Conservation (phyloP, 2,888 invertebrate species). For the Philopedon plagiatum region DNA sequence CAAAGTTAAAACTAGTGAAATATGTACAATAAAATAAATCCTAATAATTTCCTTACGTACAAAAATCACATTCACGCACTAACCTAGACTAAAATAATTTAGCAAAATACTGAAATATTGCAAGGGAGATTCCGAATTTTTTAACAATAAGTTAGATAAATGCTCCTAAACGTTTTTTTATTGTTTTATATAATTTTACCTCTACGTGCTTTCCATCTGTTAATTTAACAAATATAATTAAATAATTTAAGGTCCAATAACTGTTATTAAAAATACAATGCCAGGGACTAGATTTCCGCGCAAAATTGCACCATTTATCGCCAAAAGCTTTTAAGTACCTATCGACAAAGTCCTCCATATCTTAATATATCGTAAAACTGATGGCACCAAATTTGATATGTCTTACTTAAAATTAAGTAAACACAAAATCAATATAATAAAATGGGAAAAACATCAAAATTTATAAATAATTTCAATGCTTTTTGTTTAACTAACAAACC, state of each 20-base stretch:
- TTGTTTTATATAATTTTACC: slow-evolving; percentile 26
- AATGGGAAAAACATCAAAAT: slow-evolving; percentile 51
- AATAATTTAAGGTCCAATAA: slow-evolving; percentile 29
- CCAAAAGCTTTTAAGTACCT: slow-evolving; percentile 48
- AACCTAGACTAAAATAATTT: slow-evolving; percentile 62
- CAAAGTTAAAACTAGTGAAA: slow-evolving; percentile 33
- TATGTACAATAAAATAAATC: slow-evolving; percentile 47
- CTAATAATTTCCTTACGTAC: slow-evolving; percentile 50
- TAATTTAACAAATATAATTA: slow-evolving; percentile 32
- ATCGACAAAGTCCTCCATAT: slow-evolving; percentile 31
- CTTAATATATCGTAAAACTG: slow-evolving; percentile 33
- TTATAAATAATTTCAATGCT: slow-evolving; percentile 34
- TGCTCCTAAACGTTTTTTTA: slow-evolving; percentile 54
- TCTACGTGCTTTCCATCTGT: slow-evolving; percentile 23
- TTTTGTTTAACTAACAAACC: slow-evolving; percentile 48
- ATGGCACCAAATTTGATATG: slow-evolving; percentile 63
- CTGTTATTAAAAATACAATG: slow-evolving; percentile 38
- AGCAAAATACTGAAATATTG: slow-evolving; percentile 66
- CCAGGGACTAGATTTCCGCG: slow-evolving; percentile 44
- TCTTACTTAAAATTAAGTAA: slow-evolving; percentile 53
- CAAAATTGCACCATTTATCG: slow-evolving; percentile 37
- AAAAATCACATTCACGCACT: slow-evolving; percentile 63
- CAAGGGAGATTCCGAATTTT: slow-evolving; percentile 60
- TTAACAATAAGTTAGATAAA: slow-evolving; percentile 50
- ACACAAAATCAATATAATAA: slow-evolving; percentile 48